Percentiles rank a stretch among this genome's conserved stretches.
Conservation (phyloP, 2,113 vertebrate species). For the Chelonoidis abingdonii region DNA sequence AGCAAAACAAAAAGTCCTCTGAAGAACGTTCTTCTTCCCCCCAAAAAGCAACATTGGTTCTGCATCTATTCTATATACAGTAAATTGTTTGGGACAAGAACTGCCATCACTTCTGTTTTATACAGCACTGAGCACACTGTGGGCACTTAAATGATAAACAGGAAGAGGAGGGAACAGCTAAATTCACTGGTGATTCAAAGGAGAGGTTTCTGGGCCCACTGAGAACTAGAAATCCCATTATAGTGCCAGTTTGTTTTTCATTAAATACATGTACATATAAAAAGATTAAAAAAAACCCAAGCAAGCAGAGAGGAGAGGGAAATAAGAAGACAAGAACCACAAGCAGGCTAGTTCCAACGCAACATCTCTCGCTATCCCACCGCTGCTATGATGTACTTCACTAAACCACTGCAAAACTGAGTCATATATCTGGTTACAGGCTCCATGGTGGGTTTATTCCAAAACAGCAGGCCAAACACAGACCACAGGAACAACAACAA, state of each 20-base stretch:
- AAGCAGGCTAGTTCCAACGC: neutral
- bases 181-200: neutral
- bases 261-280: neutral
- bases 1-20: constrained; percentile 17
- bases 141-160: neutral
- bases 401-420: constrained; percentile 39
- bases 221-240: neutral
- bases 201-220: neutral
- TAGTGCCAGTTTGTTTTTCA: neutral
- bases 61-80: neutral
- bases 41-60: neutral
- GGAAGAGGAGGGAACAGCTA: neutral
- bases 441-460: constrained; percentile 14
- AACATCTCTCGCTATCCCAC: neutral
- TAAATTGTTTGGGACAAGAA: constrained; percentile 14
- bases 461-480: constrained; percentile 52
- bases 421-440: constrained; percentile 7
- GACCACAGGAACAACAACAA: constrained; percentile 14
- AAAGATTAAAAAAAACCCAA: neutral
- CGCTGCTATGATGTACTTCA: constrained; percentile 32
- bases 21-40: neutral
- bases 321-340: neutral
- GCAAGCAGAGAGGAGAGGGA: constrained; percentile 9
- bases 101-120: neutral
- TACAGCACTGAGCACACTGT: neutral